A percentile compares a stretch with the other conserved stretches of the same genome.
phyloP scores from a whole-genome alignment of 2,888 invertebrate genomes.

The Sycophila texana region DNA sequence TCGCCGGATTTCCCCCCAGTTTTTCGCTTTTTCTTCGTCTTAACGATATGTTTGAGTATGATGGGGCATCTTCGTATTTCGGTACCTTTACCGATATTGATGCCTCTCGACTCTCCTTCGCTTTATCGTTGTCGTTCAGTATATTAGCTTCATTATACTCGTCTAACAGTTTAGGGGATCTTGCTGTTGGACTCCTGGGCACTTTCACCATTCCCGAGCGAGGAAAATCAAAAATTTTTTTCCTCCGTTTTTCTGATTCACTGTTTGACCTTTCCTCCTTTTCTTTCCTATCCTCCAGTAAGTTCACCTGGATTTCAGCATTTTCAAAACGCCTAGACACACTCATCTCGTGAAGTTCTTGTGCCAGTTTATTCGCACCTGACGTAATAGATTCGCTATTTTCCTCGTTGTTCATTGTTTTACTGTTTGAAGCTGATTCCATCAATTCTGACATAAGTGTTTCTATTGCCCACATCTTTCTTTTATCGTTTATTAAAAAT shows the following conservation, averaged over 20 bases:
- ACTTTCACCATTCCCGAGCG: constrained; percentile 47
- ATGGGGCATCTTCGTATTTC: constrained; percentile 61
- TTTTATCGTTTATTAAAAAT: constrained; percentile 64
- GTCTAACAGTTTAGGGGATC: constrained; percentile 67
- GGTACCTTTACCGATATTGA: constrained; percentile 20
- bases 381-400: constrained; percentile 39
- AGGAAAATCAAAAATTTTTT: constrained; percentile 58
- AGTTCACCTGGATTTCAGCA: constrained; percentile 54
- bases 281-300: constrained; percentile 48
- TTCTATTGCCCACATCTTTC: constrained; percentile 72
- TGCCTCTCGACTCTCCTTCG: constrained; percentile 13
- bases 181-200: constrained; percentile 58
- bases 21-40: constrained; percentile 58
- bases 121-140: constrained; percentile 61
- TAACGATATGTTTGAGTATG: constrained; percentile 65
- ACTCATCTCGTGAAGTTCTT: constrained; percentile 65
- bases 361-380: constrained; percentile 61
- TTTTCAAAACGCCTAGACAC: constrained; percentile 50
- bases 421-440: constrained; percentile 59
- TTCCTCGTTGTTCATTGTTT: constrained; percentile 38
- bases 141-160: constrained; percentile 70
- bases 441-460: constrained; percentile 68
- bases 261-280: constrained; percentile 39
- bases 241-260: constrained; percentile 31
- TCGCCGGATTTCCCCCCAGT: neutral